phyloP scores from a whole-genome alignment of 2,797 vertebrate genomes.

The Acropternis orthonyx region DNA sequence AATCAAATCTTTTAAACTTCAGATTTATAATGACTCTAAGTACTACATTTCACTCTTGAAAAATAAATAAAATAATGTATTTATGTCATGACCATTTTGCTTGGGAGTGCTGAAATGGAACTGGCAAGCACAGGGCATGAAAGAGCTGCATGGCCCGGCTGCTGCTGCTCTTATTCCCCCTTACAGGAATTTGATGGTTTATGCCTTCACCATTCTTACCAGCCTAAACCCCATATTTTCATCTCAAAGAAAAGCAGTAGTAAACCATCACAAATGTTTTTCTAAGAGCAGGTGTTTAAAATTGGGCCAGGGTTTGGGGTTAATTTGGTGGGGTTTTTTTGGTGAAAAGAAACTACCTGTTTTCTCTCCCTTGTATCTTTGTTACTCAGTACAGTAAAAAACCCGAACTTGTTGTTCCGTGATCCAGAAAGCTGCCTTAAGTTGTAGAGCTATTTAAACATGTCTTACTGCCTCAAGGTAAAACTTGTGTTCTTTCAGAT shows the following conservation, averaged over 20 bases:
- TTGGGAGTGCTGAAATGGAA: neutral
- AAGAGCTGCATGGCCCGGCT: neutral
- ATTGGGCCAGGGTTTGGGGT: neutral
- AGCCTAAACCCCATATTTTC: neutral
- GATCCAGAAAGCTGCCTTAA: conserved; percentile 52
- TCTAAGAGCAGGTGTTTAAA: neutral
- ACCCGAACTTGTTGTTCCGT: neutral
- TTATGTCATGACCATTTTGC: neutral
- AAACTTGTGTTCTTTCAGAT: conserved; percentile 47
- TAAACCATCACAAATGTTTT: neutral
- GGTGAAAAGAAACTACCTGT: neutral
- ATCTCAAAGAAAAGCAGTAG: neutral
- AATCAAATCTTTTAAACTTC: neutral
- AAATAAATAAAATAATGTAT: neutral
- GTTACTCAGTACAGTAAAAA: neutral
- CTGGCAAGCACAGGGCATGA: neutral
- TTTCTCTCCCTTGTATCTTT: neutral
- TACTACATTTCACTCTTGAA: neutral
- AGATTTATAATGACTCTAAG: neutral
- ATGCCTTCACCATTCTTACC: neutral
- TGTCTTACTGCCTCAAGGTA: conserved; percentile 57
- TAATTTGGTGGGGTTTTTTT: fast-evolving
- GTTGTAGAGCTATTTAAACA: conserved; percentile 40
- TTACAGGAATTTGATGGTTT: neutral
- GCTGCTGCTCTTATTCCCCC: neutral